These are phyloP conservation scores for Drosophila dunni DNA, from an alignment of 1,140 invertebrate species.

Conservation along the genomic window DNA sequence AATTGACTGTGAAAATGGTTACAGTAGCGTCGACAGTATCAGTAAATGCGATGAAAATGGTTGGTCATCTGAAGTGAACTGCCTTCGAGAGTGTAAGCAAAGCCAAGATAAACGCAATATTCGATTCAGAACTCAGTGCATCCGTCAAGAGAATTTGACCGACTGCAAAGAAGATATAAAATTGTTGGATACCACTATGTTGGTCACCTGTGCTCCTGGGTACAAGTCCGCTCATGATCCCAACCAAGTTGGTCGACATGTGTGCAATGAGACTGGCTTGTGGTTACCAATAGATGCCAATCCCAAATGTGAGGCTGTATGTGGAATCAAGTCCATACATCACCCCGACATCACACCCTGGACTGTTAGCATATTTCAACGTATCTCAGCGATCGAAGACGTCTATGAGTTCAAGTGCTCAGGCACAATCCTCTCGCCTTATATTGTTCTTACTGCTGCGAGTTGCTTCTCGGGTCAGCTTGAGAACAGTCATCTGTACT, in stretches of 20 bases:
- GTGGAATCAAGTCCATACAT: neutral
- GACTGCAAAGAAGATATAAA: conserved; percentile 23
- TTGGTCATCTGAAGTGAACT: conserved; percentile 9
- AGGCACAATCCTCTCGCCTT: conserved; percentile 70
- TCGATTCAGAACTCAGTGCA: conserved; percentile 8
- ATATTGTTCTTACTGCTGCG: conserved; percentile 30
- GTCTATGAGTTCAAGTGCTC: conserved; percentile 76
- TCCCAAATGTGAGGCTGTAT: conserved; percentile 33
- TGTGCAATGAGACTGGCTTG: conserved; percentile 5
- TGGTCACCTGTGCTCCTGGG: conserved; percentile 40
- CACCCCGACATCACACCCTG: conserved; percentile 35
- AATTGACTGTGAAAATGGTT: conserved; percentile 23
- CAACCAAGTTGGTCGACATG: neutral
- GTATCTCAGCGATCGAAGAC: neutral
- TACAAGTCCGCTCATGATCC: neutral
- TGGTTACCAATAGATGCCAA: neutral
- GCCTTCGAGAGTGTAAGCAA: conserved; percentile 13
- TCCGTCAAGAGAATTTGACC: neutral
- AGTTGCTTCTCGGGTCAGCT: neutral
- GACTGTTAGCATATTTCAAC: conserved; percentile 50
- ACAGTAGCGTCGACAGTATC: neutral
- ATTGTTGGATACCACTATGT: neutral
- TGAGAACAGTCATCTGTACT: neutral
- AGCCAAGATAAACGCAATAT: neutral
- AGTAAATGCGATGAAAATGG: conserved; percentile 27